Base-by-base conservation (phyloP, 2,113 vertebrate species). In the Crotalus horridus region DNA sequence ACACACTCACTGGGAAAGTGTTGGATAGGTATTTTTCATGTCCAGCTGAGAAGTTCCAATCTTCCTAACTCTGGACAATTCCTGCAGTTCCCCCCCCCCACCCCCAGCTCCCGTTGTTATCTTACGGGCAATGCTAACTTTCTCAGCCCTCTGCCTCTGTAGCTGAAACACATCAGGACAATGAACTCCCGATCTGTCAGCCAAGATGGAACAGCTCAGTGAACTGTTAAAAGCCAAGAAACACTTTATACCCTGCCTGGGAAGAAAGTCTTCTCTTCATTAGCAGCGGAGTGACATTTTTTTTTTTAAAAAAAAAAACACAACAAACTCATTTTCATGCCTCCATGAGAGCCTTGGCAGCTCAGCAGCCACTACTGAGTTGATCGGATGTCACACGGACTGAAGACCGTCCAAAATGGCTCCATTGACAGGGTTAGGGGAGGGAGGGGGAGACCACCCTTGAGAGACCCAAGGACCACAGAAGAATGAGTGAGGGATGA, bases 221-320 rank as follows among this genome's bases (percentile, higher is more conserved):
- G 87, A 26, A 6, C n/a, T 53, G 53, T 87, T 58, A 6, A 23
- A 29, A 92, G 53, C 0, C 0, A 11, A 54, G 3, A 29, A 29
- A 64, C 91, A 0, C 81, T 95, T 95, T 58, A 87, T 4, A 95
- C 90, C 91, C 85, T 43, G 0, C 0, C 53, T 20, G 48, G 89
- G 93, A 94, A 94, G 91, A 92, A 94, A 94, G 87, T 93, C 74
- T 74, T 69, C 0, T 61, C 92, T 94, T 91, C 21, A 29, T 53
- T 11, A 48, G 89, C 24, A 11, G 1, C 43, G 15, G 0, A 6
- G 46, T 33, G 87, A 91, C 85, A 55, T 92, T 93, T 94, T 69
- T 46, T 46, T 46, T 43, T 39, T 2, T 39, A 39, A 39, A 51
- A 39, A 94, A 64, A 29, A 56, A 56, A 1, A 29, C 8, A 3